Base-by-base conservation (phyloP, 2,888 invertebrate species). In the Cryptus viduatorius region DNA sequence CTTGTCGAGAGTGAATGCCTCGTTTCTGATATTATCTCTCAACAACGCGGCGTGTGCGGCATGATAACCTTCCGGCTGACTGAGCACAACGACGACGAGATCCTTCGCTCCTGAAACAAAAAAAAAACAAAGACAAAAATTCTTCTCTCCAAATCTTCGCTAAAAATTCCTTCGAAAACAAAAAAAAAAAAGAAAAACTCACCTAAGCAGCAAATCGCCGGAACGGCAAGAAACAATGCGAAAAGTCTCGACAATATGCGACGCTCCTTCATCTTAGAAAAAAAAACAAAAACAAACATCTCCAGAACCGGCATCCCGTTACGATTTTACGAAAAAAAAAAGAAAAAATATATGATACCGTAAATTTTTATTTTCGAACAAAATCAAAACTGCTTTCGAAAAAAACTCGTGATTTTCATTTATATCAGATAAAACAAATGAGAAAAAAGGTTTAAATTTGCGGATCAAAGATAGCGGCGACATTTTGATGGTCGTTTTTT, bases 31-130 rank as follows among this genome's bases (percentile, higher is more conserved):
- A 89, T 95, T 94, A 64, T 94, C 92, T 89, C 95, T 94, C 3
- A 96, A 94, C 65, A 95, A 93, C 77, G 94, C 90, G 12, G 96
- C 96, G 85, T 95, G 94, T 83, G 94, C 95, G n/a, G 94, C 94
- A 90, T 96, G 95, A 91, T 96, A 96, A 10, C 95, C 94, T 93
- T 96, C 96, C 3, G 94, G 90, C 92, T 97, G 96, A 90, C 96
- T 96, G 72, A 96, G 93, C 88, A 97, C 95, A 46, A 95, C 94
- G 88, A 96, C 94, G 46, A 95, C 95, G 85, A 96, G 92, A 90
- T 96, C 95, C 84, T 94, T 94, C 64, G 94, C 94, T 90, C 95
- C 96, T 95, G 94, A 1, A 95, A 95, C 93, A 94, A 2, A 8
- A 19, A 8, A 7, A 1, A 4, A 16, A 19, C 5, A 53, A 53